phyloP scores from a whole-genome alignment of 2,888 invertebrate genomes.

The Amiota minor region DNA sequence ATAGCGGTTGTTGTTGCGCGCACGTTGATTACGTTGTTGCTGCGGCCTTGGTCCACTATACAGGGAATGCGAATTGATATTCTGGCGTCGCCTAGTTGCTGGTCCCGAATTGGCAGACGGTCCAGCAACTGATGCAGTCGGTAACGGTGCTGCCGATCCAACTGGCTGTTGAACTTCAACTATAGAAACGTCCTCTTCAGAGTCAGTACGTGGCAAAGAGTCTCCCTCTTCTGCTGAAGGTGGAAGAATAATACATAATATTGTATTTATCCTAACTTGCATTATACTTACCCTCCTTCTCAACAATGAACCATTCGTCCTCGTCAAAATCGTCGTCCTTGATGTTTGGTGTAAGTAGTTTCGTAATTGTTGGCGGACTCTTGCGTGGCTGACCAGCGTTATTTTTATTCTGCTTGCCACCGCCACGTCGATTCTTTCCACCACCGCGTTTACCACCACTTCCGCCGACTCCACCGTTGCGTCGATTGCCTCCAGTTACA shows the following conservation, averaged over 20 bases:
- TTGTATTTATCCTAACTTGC: background rate
- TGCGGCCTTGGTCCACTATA: conserved; percentile 69
- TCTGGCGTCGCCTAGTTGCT: conserved; percentile 54
- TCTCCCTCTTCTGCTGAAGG: conserved; percentile 59
- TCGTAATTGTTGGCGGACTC: conserved; percentile 54
- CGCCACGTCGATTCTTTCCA: conserved; percentile 46
- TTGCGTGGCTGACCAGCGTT: conserved; percentile 47
- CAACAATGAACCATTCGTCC: conserved; percentile 77
- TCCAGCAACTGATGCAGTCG: too few relatives aligned
- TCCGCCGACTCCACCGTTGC: conserved; percentile 37
- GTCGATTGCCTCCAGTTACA: conserved; percentile 53
- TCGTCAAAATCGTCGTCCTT: conserved; percentile 69
- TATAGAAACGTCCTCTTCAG: conserved; percentile 68
- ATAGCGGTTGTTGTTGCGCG: conserved; percentile 43
- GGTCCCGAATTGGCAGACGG: conserved; percentile 30
- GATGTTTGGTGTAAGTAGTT: conserved; percentile 54
- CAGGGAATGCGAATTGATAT: conserved; percentile 67
- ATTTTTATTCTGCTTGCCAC: conserved; percentile 45
- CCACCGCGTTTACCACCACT: conserved; percentile 43
- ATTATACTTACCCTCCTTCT: conserved; percentile 70
- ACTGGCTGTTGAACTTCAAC: conserved; percentile 59
- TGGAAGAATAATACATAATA: background rate
- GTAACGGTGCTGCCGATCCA: conserved; percentile 18
- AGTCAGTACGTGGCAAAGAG: conserved; percentile 68
- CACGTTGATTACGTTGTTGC: conserved; percentile 68